A percentile compares a stretch with the other conserved stretches of the same genome.
phyloP scores from a whole-genome alignment of 2,113 vertebrate species.

The Tinamus guttatus region DNA sequence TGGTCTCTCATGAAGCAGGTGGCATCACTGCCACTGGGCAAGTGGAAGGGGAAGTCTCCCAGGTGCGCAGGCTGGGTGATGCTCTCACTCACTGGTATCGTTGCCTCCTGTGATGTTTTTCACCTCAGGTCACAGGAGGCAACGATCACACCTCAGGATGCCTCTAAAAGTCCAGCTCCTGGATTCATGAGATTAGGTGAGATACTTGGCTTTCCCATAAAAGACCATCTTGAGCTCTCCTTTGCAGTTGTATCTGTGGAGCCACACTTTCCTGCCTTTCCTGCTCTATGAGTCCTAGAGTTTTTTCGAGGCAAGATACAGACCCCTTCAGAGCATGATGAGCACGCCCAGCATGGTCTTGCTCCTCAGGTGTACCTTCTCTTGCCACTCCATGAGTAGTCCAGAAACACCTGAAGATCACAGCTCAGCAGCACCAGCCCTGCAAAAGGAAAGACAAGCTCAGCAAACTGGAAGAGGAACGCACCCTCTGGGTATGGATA shows the following conservation, averaged over 20 bases:
- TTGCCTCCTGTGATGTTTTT: neutral
- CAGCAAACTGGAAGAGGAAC: neutral
- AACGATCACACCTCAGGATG: too few species aligned
- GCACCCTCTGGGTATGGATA: neutral
- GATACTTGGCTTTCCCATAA: neutral
- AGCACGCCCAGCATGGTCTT: neutral
- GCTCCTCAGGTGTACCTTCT: neutral
- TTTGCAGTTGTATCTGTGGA: neutral
- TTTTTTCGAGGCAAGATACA: neutral
- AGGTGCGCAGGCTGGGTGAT: neutral
- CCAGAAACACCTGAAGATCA: neutral
- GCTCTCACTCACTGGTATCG: fast-evolving
- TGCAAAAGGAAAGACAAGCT: fast-evolving
- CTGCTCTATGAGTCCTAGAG: fast-evolving
- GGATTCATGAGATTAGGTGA: fast-evolving
- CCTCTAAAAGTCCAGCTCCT: neutral
- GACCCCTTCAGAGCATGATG: fast-evolving
- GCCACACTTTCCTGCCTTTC: neutral
- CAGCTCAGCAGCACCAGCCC: neutral
- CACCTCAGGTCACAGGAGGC: neutral
- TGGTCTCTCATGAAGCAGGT: fast-evolving
- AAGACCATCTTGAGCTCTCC: neutral
- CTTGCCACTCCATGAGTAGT: neutral
- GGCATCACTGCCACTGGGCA: neutral
- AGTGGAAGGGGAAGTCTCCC: neutral